These are phyloP conservation scores for Fringilla coelebs DNA, from an alignment of 2,797 vertebrate genomes.

Conservation along the genomic window DNA sequence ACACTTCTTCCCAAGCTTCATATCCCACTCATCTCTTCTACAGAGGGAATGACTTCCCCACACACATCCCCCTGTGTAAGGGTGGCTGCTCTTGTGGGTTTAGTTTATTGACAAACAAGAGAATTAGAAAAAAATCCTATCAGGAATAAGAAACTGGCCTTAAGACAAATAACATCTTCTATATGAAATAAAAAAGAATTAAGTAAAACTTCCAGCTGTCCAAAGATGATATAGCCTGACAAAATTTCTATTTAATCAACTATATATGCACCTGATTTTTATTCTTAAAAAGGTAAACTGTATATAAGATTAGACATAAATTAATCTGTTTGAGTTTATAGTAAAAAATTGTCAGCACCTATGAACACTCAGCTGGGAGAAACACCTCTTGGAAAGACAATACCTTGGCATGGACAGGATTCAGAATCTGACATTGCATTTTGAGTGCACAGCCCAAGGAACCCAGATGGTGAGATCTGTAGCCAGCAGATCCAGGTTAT, in stretches of 20 bases:
- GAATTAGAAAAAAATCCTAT: not conserved
- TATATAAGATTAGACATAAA: not conserved
- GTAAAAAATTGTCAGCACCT: not conserved
- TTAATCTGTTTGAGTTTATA: not conserved
- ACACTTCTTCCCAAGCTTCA: not conserved
- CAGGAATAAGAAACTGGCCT: not conserved
- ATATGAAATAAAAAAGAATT: not conserved
- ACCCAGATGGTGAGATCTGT: not conserved
- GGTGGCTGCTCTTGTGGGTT: not conserved
- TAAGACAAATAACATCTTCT: not conserved
- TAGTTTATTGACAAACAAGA: not conserved
- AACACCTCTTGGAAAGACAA: not conserved
- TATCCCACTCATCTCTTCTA: not conserved
- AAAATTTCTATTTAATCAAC: not conserved
- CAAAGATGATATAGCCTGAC: not conserved
- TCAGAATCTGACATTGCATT: not conserved
- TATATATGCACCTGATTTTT: not conserved
- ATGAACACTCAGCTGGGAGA: not conserved
- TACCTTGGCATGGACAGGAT: not conserved
- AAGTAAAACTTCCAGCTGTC: not conserved
- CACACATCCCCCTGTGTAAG: accelerated
- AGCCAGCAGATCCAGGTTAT: not conserved
- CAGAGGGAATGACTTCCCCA: not conserved
- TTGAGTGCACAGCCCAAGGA: not conserved
- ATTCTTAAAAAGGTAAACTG: not conserved